Base-by-base conservation (phyloP, 2,888 invertebrate species). In the Gastrophysa polygoni region DNA sequence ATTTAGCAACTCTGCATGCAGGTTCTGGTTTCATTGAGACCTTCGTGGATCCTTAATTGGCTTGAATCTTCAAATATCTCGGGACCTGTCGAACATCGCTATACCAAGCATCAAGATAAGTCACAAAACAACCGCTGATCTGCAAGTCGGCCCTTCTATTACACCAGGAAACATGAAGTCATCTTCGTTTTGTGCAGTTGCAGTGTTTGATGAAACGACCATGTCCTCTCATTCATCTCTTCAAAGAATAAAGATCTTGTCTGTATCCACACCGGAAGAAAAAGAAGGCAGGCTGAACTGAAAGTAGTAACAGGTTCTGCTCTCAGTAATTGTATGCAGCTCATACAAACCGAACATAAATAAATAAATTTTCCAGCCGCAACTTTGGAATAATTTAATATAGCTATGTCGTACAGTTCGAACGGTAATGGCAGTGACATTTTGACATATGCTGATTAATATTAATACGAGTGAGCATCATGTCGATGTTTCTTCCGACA, bases 361-460 rank as follows among this genome's bases (percentile, higher is more conserved):
- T 59, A 59, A 59, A 59, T 59, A 51, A 51, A 59, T 51, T 59
- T 44, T 59, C 58, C 50, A 58, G 50, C 34, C 32, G 58, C 51
- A 51, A 59, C 51, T 28, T 8, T 18, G 58, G 51, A 28, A 59
- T 51, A 44, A 59, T 59, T 59, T 50, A 59, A 59, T 59, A 50
- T 29, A 43, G 44, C 58, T 20, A 16, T 14, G 51, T 59, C 58
- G 51, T 46, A 43, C 32, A 44, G 24, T 38, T 44, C 28, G 24
- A 18, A 21, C 58, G 58, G 29, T 59, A 60, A 60, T 56, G 55
- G 34, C 24, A 47, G 50, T 48, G 60, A 60, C 60, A 49, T 32
- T 49, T 60, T 60, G 60, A 60, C 60, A 55, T 60, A 56, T 60
- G 60, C 55, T 60, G 60, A 60, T 55, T 60, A 60, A 60, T 60